Conservation (phyloP, 2,797 vertebrate species). For the Rhynchonycteris naso region DNA sequence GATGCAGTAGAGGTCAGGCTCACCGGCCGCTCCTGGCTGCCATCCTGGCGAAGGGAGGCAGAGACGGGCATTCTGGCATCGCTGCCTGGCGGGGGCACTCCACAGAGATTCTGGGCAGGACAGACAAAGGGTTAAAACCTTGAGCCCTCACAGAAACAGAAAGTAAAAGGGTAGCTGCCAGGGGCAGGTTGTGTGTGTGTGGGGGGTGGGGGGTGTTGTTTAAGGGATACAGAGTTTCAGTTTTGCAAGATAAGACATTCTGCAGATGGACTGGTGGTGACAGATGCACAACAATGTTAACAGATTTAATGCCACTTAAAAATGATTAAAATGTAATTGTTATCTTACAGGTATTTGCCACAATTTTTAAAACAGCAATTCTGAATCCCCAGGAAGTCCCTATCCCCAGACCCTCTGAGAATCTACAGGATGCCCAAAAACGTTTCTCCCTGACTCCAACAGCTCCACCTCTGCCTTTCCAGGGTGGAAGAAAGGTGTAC, state of each 20-base stretch:
- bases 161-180: not conserved
- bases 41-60: constrained; percentile 81
- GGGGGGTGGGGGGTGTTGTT: not conserved
- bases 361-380: not conserved
- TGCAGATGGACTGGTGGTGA: not conserved
- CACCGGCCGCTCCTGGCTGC: constrained; percentile 87
- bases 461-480: not conserved
- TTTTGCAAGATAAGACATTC: not conserved
- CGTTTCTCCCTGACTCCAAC: not conserved
- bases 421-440: not conserved
- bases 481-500: not conserved
- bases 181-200: not conserved
- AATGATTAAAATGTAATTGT: not conserved
- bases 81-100: constrained; percentile 78
- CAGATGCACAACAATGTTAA: not conserved
- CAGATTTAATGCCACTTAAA: not conserved
- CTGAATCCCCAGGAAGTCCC: not conserved
- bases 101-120: constrained; percentile 86
- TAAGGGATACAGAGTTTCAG: not conserved
- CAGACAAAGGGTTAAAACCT: constrained; percentile 45
- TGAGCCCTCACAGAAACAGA: not conserved
- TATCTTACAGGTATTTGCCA: not conserved
- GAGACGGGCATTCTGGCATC: constrained; percentile 88
- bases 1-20: constrained; percentile 87
- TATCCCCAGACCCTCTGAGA: not conserved